A percentile compares a stretch with the other conserved stretches of the same genome.
Evolutionary conservation across 2,113 vertebrate genomes (phyloP).

Genomic region (Xenopus laevis): DNA sequence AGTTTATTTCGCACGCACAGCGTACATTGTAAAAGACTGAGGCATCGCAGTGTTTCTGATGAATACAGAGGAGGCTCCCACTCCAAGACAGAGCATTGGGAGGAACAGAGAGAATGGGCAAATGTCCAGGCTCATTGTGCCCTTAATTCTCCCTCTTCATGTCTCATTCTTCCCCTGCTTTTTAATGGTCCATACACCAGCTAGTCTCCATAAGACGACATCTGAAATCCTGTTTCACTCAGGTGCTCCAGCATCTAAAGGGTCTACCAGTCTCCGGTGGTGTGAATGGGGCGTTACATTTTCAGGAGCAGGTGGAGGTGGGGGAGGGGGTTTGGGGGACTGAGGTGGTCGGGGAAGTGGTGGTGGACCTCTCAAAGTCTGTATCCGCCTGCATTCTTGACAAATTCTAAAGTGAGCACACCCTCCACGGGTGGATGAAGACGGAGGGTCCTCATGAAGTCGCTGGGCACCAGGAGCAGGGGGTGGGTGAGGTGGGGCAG

Average conservation of each 20-base stretch:
- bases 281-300: constrained; percentile 36
- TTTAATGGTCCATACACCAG: constrained; percentile 21
- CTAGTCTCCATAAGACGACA: constrained; percentile 2
- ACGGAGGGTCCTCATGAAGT: constrained; percentile 76
- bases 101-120: constrained; percentile 6
- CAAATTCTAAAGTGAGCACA: constrained; percentile 67
- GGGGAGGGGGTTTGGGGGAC: constrained; percentile 35
- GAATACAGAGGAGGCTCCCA: constrained; percentile 37
- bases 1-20: constrained; percentile 45
- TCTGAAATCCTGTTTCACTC: constrained; percentile 4
- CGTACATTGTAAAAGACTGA: constrained; percentile 45
- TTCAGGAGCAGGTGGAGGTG: constrained; percentile 25
- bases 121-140: neutral
- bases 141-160: constrained; percentile 13
- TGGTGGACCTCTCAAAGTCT: constrained; percentile 71
- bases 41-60: constrained; percentile 42
- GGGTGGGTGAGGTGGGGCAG: constrained; percentile 53
- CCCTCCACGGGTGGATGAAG: constrained; percentile 52
- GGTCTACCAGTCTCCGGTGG: constrained; percentile 40
- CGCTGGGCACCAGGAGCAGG: constrained; percentile 77
- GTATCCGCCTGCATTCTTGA: constrained; percentile 86
- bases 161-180: constrained; percentile 19
- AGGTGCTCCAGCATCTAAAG: constrained; percentile 30
- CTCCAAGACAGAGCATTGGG: constrained; percentile 29
- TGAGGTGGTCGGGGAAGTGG: constrained; percentile 41